Conservation (phyloP, 2,888 invertebrate species). For the Molanna angustata region DNA sequence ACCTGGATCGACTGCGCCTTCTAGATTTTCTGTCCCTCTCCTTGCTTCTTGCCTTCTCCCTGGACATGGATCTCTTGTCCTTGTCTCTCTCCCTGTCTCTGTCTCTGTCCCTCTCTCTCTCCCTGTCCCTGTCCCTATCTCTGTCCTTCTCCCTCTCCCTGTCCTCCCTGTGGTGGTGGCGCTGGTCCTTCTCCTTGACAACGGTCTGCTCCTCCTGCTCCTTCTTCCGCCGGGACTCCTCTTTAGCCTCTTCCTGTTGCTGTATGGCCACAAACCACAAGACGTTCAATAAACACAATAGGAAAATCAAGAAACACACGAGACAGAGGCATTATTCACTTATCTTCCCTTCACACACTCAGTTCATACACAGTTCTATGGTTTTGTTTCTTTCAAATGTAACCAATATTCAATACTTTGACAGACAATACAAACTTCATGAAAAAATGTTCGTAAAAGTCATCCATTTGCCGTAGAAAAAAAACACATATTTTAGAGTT, state of each 20-base stretch:
- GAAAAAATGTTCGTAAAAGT: no score
- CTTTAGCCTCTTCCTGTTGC: constrained; percentile 75
- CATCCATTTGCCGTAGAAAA: no score
- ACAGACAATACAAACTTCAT: no score
- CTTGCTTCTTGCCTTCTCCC: constrained; percentile 41
- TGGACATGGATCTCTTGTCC: constrained; percentile 36
- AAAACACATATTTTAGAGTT: no score
- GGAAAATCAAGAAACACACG: no score
- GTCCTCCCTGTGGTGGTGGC: constrained; percentile 38
- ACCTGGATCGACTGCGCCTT: constrained; percentile 39
- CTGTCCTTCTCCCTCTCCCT: constrained; percentile 42
- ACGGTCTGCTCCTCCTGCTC: constrained; percentile 61
- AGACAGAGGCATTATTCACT: no score
- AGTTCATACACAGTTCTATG: no score
- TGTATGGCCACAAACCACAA: no score
- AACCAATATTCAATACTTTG: no score
- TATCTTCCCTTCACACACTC: no score
- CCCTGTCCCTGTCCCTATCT: constrained; percentile 33
- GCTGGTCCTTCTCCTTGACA: constrained; percentile 45
- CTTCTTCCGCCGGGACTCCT: constrained; percentile 66
- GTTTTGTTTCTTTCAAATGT: no score
- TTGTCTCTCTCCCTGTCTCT: constrained; percentile 43
- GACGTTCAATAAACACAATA: no score
- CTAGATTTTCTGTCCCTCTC: constrained; percentile 43
- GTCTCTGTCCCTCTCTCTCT: constrained; percentile 43